phyloP scores from a whole-genome alignment of 2,888 invertebrate genomes.

The Epicampocera succincta region DNA sequence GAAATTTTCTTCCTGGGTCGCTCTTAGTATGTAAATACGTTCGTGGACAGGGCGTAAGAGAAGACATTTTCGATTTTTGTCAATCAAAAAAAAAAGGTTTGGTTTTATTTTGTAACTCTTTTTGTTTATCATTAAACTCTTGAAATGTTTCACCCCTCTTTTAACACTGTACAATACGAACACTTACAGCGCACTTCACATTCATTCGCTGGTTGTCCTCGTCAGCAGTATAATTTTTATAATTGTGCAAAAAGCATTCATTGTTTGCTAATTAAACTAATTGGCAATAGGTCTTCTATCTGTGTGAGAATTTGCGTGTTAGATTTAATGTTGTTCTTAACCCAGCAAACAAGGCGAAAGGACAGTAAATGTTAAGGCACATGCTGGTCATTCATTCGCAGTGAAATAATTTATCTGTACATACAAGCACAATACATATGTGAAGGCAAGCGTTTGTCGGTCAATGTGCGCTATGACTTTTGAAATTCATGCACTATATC shows the following conservation, averaged over 20 bases:
- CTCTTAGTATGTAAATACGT: no score
- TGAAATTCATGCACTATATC: no score
- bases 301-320: conserved; percentile 24
- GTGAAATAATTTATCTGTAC: no score
- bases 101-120: not conserved
- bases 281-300: conserved; percentile 58
- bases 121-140: not conserved
- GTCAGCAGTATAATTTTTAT: conserved; percentile 53
- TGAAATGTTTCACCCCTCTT: not conserved
- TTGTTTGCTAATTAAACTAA: conserved; percentile 71
- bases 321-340: conserved; percentile 2
- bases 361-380: no score
- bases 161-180: not conserved
- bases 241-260: conserved; percentile 59
- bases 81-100: not conserved
- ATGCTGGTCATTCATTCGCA: no score
- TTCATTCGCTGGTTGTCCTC: conserved; percentile 12
- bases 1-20: no score
- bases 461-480: no score
- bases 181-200: not conserved
- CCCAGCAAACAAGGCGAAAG: conserved; percentile 39
- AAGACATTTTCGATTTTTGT: not conserved
- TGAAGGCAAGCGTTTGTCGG: no score
- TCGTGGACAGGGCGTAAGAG: no score
- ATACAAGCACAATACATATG: no score